phyloP scores from a whole-genome alignment of 1,140 invertebrate genomes.

The Drosophila mayri region DNA sequence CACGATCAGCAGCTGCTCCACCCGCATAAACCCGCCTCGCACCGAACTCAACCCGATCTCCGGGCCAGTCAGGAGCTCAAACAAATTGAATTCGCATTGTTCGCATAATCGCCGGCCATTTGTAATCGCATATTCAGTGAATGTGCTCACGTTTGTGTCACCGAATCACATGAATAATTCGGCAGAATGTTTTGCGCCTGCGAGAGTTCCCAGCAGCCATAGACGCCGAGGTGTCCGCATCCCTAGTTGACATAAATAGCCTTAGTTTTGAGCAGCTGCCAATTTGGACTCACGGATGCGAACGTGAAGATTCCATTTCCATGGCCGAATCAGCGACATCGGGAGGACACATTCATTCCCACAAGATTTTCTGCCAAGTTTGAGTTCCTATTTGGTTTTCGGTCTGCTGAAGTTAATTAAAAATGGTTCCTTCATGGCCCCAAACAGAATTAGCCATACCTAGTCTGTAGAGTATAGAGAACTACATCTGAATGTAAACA shows the following conservation, averaged over 20 bases:
- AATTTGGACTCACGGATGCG: conserved; percentile 75
- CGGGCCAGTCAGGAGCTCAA: conserved; percentile 49
- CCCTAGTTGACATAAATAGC: conserved; percentile 52
- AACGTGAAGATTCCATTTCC: conserved; percentile 35
- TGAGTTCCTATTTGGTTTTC: conserved; percentile 77
- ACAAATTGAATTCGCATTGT: conserved; percentile 83
- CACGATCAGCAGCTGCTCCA: conserved; percentile 64
- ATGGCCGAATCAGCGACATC: conserved; percentile 48
- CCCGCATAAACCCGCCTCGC: conserved; percentile 32
- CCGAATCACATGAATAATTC: conserved; percentile 68
- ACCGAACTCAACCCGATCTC: conserved; percentile 28
- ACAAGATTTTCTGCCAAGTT: conserved; percentile 72
- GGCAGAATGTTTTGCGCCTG: conserved; percentile 40
- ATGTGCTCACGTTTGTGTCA: conserved; percentile 80
- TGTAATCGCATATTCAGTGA: conserved; percentile 61
- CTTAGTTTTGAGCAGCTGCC: conserved; percentile 71
- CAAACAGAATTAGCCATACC: conserved; percentile 67
- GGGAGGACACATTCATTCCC: conserved; percentile 29
- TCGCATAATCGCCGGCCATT: conserved; percentile 69
- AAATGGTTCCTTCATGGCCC: conserved; percentile 66
- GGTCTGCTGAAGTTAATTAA: conserved; percentile 83
- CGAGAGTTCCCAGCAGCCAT: conserved; percentile 15
- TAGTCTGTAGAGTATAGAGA: conserved; percentile 9
- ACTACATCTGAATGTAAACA: neutral
- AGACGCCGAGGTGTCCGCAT: conserved; percentile 26